Percentiles rank a stretch among this genome's conserved stretches.
Conservation (phyloP, 2,888 invertebrate species). For the Cephus rjabovi region DNA sequence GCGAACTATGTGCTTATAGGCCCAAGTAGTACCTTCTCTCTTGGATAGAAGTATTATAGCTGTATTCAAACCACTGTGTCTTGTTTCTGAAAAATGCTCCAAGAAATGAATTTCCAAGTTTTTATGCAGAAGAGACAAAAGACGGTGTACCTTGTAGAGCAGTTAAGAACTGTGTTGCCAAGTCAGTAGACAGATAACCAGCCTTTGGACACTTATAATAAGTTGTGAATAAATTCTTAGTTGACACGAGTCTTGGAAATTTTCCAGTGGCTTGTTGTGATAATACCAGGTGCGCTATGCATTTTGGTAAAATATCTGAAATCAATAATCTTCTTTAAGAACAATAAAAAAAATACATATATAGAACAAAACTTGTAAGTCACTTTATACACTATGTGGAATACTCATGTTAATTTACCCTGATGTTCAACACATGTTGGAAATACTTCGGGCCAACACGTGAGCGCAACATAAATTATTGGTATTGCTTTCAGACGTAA, state of each 20-base stretch:
- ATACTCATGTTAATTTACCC: constrained; percentile 21
- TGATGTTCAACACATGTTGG: constrained; percentile 48
- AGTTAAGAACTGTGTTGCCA: constrained; percentile 57
- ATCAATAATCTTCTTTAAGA: constrained; percentile 10
- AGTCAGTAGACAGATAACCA: constrained; percentile 43
- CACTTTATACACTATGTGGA: neutral
- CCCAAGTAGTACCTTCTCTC: constrained; percentile 61
- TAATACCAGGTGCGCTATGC: constrained; percentile 62
- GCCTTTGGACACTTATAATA: constrained; percentile 64
- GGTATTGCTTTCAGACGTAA: constrained; percentile 59
- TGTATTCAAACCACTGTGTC: constrained; percentile 38
- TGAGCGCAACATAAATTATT: constrained; percentile 62
- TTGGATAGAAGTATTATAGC: constrained; percentile 64
- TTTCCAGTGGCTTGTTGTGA: constrained; percentile 43
- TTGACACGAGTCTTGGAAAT: constrained; percentile 52
- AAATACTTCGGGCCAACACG: constrained; percentile 67
- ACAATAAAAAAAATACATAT: neutral
- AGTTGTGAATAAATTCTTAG: constrained; percentile 57
- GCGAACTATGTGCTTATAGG: constrained; percentile 58
- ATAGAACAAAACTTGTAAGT: neutral
- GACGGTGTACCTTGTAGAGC: constrained; percentile 55
- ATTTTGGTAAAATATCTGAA: constrained; percentile 62
- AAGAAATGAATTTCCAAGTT: neutral
- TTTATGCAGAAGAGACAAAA: neutral
- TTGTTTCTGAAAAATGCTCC: constrained; percentile 31